Percentiles rank a stretch among this genome's conserved stretches.
Conservation (phyloP, 2,113 vertebrate genomes). For the Brachyistius frenatus region DNA sequence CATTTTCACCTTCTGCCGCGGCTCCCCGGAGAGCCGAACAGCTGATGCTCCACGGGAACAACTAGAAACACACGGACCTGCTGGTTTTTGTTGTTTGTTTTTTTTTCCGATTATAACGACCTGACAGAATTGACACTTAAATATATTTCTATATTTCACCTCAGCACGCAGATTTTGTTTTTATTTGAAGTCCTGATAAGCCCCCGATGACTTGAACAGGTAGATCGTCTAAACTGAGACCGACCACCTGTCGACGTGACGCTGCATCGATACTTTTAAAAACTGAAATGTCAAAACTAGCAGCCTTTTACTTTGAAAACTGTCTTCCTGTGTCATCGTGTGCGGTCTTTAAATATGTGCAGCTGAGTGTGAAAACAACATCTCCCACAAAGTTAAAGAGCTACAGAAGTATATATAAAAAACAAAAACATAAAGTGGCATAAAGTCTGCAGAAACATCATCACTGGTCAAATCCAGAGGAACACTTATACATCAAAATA, state of each 20-base stretch:
- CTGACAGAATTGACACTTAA: background rate
- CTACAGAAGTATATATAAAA: too few species aligned
- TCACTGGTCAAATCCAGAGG: too few species aligned
- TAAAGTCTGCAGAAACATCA: too few species aligned
- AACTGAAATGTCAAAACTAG: background rate
- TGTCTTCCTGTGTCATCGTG: too few species aligned
- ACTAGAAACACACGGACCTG: background rate
- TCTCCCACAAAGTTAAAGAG: too few species aligned
- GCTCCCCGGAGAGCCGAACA: slow-evolving; percentile 36
- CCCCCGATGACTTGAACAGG: slow-evolving; percentile 1
- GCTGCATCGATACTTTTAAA: background rate
- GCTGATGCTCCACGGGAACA: slow-evolving; percentile 6
- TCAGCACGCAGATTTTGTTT: background rate
- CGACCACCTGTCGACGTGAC: background rate
- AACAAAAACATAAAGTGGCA: too few species aligned
- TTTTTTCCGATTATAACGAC: background rate
- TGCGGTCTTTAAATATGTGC: too few species aligned
- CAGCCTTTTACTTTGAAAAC: background rate
- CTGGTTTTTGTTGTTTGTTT: background rate
- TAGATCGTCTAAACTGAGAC: background rate
- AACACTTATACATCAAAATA: too few species aligned
- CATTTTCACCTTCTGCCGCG: slow-evolving; percentile 67
- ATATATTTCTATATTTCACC: background rate
- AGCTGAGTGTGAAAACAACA: background rate
- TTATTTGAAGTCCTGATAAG: background rate